phyloP scores from a whole-genome alignment of 2,113 vertebrate species.

The Lophotis ruficrista region DNA sequence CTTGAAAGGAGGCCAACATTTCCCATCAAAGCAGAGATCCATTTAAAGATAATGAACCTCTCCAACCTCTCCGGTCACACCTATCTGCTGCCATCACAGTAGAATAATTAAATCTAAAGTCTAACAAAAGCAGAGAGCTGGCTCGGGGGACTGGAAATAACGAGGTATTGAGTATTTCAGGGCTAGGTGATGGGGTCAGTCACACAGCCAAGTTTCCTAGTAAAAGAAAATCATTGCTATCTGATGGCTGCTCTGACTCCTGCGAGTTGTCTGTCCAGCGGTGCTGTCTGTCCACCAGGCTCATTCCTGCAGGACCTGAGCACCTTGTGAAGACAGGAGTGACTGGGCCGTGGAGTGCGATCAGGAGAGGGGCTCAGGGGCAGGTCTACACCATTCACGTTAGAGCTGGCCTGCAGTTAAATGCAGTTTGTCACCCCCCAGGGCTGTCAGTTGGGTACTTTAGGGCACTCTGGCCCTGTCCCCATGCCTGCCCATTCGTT shows the following conservation, averaged over 20 bases:
- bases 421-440: background rate
- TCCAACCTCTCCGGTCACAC: background rate
- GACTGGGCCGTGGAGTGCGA: fast-evolving
- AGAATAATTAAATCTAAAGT: background rate
- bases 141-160: background rate
- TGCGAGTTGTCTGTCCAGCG: background rate
- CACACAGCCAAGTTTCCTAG: background rate
- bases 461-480: background rate
- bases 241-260: background rate
- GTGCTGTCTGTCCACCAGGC: background rate
- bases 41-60: background rate
- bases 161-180: background rate
- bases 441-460: background rate
- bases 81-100: background rate
- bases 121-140: background rate
- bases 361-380: background rate
- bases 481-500: background rate
- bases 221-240: background rate
- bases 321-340: background rate
- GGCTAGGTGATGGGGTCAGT: background rate
- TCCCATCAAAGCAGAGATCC: background rate
- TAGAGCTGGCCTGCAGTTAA: background rate
- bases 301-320: background rate
- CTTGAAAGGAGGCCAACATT: background rate
- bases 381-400: background rate